Percentiles rank a stretch among this genome's conserved stretches.
Evolutionary conservation across 2,113 vertebrate genomes (phyloP).

Genomic region (Aplodontia rufa): DNA sequence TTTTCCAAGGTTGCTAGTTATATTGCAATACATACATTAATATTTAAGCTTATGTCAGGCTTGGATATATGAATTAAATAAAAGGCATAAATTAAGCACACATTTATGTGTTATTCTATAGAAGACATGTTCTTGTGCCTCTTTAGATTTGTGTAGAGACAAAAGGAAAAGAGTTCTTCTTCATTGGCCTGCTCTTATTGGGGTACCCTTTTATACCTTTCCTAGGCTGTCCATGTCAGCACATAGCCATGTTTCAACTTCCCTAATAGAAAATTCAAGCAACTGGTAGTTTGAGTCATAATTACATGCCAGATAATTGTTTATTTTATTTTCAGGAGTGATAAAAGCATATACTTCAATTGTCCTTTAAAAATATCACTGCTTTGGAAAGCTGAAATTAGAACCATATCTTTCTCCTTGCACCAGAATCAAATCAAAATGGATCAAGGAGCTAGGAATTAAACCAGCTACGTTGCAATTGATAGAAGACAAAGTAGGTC

Average conservation of each 20-base stretch:
- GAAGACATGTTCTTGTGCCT: neutral
- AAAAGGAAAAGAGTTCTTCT: neutral
- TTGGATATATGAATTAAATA: constrained; percentile 51
- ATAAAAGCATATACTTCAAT: neutral
- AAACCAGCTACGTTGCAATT: too few species aligned
- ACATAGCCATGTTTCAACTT: neutral
- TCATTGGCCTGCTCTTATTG: neutral
- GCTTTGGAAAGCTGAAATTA: neutral
- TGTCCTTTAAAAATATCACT: neutral
- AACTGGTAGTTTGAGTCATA: neutral
- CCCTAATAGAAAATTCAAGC: neutral
- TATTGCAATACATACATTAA: constrained; percentile 55
- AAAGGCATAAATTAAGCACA: constrained; percentile 45
- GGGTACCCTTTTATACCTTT: neutral
- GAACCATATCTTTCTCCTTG: too few species aligned
- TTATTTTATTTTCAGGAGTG: neutral
- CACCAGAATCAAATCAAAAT: too few species aligned
- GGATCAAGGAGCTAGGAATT: too few species aligned
- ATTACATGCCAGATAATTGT: neutral
- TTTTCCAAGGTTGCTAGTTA: constrained; percentile 55
- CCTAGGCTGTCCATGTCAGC: neutral
- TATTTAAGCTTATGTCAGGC: constrained; percentile 53
- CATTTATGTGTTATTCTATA: neutral
- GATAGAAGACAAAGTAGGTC: too few species aligned
- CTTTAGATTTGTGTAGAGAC: neutral